phyloP scores from a whole-genome alignment of 2,888 invertebrate species.

The Lutraria lutraria region DNA sequence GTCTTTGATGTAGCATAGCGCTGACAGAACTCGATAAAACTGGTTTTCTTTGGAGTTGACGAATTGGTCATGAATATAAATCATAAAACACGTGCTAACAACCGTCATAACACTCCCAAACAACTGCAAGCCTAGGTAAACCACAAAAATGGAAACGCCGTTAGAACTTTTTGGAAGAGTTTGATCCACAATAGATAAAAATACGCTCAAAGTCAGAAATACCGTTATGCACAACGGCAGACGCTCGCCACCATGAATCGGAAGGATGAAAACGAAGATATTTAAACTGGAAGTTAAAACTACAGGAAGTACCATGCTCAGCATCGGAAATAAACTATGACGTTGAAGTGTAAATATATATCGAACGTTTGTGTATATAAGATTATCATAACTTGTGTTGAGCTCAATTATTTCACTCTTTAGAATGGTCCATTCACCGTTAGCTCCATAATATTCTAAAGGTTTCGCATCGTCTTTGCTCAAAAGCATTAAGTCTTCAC shows the following conservation, averaged over 20 bases:
- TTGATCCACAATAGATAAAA: slow-evolving; percentile 59
- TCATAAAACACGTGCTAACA: slow-evolving; percentile 52
- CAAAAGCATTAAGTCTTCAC: not conserved
- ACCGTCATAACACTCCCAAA: slow-evolving; percentile 62
- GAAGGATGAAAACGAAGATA: slow-evolving; percentile 63
- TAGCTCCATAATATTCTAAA: not conserved
- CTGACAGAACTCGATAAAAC: not conserved
- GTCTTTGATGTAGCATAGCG: not conserved
- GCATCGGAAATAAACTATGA: slow-evolving; percentile 59
- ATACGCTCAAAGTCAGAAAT: slow-evolving; percentile 68
- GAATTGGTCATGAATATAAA: slow-evolving; percentile 48
- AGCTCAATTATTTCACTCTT: not conserved
- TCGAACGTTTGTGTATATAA: not conserved
- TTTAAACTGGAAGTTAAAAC: slow-evolving; percentile 63
- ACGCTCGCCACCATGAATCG: slow-evolving; percentile 67
- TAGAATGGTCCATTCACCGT: slow-evolving; percentile 22
- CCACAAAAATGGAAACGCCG: slow-evolving; percentile 63
- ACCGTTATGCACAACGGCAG: slow-evolving; percentile 68
- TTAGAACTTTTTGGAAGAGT: slow-evolving; percentile 62
- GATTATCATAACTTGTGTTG: not conserved
- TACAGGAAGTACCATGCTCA: slow-evolving; percentile 66
- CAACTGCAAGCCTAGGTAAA: slow-evolving; percentile 64
- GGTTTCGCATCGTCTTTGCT: not conserved
- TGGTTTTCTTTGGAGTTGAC: not conserved
- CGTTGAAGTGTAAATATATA: slow-evolving; percentile 54